Conservation (phyloP, 2,797 vertebrate genomes). For the Karalla daura region DNA sequence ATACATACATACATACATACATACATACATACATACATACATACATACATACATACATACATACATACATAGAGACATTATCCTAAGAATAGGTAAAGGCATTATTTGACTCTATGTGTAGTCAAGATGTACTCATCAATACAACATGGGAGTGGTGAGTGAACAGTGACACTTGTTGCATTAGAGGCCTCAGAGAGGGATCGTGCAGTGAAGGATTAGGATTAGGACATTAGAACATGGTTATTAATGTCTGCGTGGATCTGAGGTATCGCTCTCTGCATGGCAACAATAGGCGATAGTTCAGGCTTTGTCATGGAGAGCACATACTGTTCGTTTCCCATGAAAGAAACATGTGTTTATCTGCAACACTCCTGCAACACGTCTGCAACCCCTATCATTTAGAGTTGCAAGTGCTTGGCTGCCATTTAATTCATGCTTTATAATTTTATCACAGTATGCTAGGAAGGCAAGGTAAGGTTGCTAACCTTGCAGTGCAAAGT, state of each 20-base stretch:
- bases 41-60: no score
- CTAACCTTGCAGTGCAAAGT: no score
- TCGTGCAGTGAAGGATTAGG: slow-evolving; percentile 61
- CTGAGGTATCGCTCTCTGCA: slow-evolving; percentile 24
- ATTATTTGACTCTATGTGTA: no score
- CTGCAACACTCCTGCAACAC: no score
- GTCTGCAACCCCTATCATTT: not conserved
- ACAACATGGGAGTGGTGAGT: not conserved
- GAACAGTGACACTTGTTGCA: slow-evolving; percentile 5
- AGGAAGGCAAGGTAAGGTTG: no score
- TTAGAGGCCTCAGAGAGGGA: slow-evolving; percentile 45
- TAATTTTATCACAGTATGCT: not conserved
- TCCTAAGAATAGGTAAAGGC: no score
- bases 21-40: no score
- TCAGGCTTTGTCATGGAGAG: slow-evolving; percentile 7
- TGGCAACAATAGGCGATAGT: slow-evolving; percentile 3
- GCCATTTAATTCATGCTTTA: not conserved
- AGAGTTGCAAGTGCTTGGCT: no score
- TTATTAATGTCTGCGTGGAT: slow-evolving; percentile 52
- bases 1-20: no score
- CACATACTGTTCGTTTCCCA: not conserved
- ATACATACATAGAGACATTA: no score
- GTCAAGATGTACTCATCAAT: not conserved
- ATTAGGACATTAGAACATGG: slow-evolving; percentile 62
- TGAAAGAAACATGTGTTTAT: not conserved